Evolutionary conservation across 2,797 vertebrate genomes (phyloP), one percentile per base, ranked within the genome.

Genomic region (Onychomys leucogaster): DNA sequence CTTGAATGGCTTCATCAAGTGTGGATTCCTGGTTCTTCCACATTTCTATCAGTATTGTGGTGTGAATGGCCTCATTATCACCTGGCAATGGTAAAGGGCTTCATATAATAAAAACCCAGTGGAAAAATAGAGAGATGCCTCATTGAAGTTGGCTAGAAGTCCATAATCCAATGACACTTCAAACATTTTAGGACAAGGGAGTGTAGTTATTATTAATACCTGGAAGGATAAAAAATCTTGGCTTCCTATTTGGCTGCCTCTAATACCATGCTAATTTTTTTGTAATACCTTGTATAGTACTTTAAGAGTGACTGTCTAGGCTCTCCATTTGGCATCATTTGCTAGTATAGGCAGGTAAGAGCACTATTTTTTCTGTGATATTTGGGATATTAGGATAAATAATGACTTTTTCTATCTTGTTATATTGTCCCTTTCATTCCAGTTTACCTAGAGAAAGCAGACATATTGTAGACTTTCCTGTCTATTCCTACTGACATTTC

Each of bases 171-270:
- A 6, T 71, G 14, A 91, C 6, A 52, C 27, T 87, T 29, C 21
- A 90, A 52, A 46, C 13, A 2, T 11, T 21, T 67, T 27, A 71
- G 4, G 27, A 25, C 13, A 12, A 34, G 78, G 11, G 2, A 82
- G 8, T 43, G 6, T 90, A 10, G 9, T 65, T 84, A 52, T 63
- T 59, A 52, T 63, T 94, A 89, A 89, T 29, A 90, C 27, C 19
- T 23, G 7, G 6, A 46, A 7, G 8, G 6, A n/a, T 77, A 29
- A 87, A 87, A 94, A 55, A 3, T 94, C 43, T 92, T 90, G 81
- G 10, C 16, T 95, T 94, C 49, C 8, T 84, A 73, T 73, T 81
- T 96, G 59, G 32, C 43, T 67, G 29, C 65, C 34, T 95, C 46
- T 52, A 49, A 89, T 82, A 90, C 57, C 37, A 69, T 6, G 37